Conservation (phyloP, 2,797 vertebrate species). For the Poecile montanus region DNA sequence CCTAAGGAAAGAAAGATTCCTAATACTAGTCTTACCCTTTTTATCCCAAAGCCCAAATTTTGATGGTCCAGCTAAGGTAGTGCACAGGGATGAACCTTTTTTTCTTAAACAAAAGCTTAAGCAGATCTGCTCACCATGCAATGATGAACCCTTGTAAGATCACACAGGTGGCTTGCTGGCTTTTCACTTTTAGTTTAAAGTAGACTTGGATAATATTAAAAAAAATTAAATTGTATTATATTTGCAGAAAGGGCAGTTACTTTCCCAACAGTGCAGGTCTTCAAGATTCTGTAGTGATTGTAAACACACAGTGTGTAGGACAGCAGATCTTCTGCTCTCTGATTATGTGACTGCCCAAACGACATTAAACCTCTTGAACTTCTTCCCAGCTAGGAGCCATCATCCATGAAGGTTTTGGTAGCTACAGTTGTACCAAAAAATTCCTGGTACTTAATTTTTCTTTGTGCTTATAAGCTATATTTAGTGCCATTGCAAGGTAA, state of each 20-base stretch:
- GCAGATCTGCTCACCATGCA: constrained; percentile 25
- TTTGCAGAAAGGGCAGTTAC: not conserved
- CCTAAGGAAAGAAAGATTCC: not conserved
- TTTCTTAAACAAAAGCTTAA: constrained; percentile 59
- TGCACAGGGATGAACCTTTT: constrained; percentile 21
- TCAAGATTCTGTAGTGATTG: not conserved
- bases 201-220: not conserved
- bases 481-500: not conserved
- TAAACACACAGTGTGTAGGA: not conserved
- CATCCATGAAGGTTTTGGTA: not conserved
- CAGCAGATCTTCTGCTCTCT: not conserved
- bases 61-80: constrained; percentile 34
- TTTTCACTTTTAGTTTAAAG: constrained; percentile 60
- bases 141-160: constrained; percentile 41
- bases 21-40: not conserved
- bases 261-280: not conserved
- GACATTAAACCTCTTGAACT: not conserved
- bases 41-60: not conserved
- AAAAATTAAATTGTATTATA: not conserved
- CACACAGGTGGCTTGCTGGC: constrained; percentile 6
- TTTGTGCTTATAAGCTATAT: not conserved
- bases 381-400: not conserved
- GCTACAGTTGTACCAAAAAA: not conserved
- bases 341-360: not conserved
- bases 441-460: not conserved